Base-by-base conservation (phyloP, 1,140 invertebrate genomes). In the Drosophila prosaltans region DNA sequence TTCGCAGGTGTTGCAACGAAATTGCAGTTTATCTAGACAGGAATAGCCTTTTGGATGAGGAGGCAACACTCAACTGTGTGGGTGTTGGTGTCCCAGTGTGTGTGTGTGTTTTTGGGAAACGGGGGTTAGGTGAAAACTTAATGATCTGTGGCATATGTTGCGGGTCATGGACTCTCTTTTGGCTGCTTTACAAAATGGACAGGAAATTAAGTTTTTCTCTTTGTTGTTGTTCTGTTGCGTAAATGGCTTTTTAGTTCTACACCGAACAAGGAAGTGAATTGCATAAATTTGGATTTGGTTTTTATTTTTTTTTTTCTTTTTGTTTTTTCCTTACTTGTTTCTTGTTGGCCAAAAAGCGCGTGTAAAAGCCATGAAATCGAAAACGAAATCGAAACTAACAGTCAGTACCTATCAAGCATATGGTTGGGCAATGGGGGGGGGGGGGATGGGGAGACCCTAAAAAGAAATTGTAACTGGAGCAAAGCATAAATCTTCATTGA, bases 141-240 rank as follows among this genome's bases (percentile, higher is more conserved):
- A 88, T 89, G 84, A 88, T 88, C 84, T 88, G 81, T 79, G 80
- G 74, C 85, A 89, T 88, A 84, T 88, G 84, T 84, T 88, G 76
- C 70, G 84, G 80, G 76, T 83, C 80, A 69, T 73, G 62, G 54
- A 66, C 69, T 51, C 69, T 51, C 45, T 51, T 64, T 65, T 69
- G 70, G 59, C 65, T 40, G 66, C 41, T 51, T 59, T 32, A 41
- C 36, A 61, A 64, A 75, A 75, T 32, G 63, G 64, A 65, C 82
- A 89, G 84, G 84, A 88, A 88, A 88, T 88, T 89, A 88, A 81
- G 84, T 88, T 88, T 75, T 74, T 78, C 70, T 59, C 16, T 16
- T 16, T 16, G 16, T 59, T 59, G 57, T 70, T 89, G 83, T 80
- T 88, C 74, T 89, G 80, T 89, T 89, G 84, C 84, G 83, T 88